Evolutionary conservation across 2,113 vertebrate species (phyloP).

Genomic region (Aspiorhynchus laticeps): DNA sequence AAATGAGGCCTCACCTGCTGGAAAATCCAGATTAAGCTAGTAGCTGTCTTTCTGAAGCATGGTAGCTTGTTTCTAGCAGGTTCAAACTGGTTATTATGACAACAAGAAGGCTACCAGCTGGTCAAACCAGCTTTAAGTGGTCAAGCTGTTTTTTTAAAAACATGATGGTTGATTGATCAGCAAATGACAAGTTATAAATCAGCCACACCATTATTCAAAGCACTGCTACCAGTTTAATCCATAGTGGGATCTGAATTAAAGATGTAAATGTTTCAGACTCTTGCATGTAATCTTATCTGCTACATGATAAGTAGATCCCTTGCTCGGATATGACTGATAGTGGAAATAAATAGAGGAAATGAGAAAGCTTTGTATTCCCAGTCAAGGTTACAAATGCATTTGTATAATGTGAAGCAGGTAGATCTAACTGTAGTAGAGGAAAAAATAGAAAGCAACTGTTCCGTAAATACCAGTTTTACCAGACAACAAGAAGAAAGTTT

Average conservation of each 20-base stretch:
- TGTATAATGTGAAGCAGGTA: not conserved
- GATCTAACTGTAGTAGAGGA: not conserved
- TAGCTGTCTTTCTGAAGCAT: not conserved
- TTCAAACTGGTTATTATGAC: not conserved
- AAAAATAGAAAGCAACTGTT: not conserved
- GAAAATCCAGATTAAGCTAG: not conserved
- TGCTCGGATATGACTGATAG: not conserved
- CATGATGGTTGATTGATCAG: not conserved
- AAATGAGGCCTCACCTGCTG: not conserved
- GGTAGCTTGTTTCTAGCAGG: not conserved
- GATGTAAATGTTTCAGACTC: slow-evolving; percentile 51
- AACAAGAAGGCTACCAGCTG: not conserved
- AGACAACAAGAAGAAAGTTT: not conserved
- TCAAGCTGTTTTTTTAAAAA: not conserved
- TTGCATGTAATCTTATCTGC: slow-evolving; percentile 65
- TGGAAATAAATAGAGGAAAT: slow-evolving; percentile 24
- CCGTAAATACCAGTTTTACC: not conserved
- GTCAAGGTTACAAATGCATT: slow-evolving; percentile 23
- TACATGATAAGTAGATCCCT: slow-evolving; percentile 57
- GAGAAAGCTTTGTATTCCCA: slow-evolving; percentile 2
- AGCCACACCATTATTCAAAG: not conserved
- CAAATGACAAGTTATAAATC: not conserved
- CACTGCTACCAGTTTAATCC: not conserved
- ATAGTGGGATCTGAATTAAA: not conserved
- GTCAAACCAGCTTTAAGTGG: not conserved